Evolutionary conservation across 1,140 invertebrate species (phyloP).

Genomic region (Melipona quadrifasciata): DNA sequence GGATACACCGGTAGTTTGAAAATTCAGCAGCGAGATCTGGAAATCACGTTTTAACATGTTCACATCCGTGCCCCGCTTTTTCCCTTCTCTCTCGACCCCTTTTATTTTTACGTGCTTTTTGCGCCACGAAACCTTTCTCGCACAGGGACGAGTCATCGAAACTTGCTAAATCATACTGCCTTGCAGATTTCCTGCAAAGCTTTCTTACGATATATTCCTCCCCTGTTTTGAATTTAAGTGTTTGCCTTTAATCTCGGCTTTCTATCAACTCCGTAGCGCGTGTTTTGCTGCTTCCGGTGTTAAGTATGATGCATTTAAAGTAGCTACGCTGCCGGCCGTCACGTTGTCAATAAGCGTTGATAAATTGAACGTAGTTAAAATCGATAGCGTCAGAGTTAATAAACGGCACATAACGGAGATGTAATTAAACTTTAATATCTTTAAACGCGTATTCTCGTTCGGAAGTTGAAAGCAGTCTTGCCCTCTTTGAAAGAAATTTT

Average conservation of each 20-base stretch:
- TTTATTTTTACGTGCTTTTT: neutral
- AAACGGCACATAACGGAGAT: too few species aligned
- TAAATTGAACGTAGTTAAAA: neutral
- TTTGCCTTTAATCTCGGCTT: neutral
- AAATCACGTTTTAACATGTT: neutral
- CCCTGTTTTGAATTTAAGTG: neutral
- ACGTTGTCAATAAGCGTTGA: neutral
- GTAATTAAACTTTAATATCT: neutral
- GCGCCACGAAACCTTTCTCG: neutral
- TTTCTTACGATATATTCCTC: neutral
- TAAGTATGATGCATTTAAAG: neutral
- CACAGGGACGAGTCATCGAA: neutral
- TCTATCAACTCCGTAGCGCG: neutral
- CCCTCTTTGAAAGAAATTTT: too few species aligned
- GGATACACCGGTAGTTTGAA: too few species aligned
- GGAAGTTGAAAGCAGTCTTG: too few species aligned
- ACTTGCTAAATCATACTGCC: neutral
- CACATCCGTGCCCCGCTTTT: neutral
- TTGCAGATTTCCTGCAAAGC: conserved; percentile 3
- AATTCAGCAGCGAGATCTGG: neutral
- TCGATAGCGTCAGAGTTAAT: neutral
- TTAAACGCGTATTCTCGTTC: too few species aligned
- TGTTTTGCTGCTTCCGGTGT: neutral
- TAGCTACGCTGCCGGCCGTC: neutral
- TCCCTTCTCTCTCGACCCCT: neutral